A percentile compares a stretch with the other conserved stretches of the same genome.
Evolutionary conservation across 2,888 invertebrate species (phyloP).

Genomic region (Aphrophora alni): DNA sequence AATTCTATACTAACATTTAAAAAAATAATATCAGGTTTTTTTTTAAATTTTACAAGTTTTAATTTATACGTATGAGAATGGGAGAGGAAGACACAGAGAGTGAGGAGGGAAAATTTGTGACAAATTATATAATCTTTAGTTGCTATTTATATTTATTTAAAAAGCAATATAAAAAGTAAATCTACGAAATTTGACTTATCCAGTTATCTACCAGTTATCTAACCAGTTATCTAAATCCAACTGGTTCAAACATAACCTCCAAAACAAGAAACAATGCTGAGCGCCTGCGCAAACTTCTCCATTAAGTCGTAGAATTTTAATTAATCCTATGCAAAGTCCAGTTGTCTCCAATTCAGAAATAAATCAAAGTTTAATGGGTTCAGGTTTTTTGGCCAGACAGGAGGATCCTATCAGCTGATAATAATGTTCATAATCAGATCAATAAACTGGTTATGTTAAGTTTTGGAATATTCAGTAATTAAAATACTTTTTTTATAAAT

Average conservation of each 20-base stretch:
- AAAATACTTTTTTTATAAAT: background rate
- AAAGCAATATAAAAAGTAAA: too few species aligned
- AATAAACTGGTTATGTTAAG: conserved; percentile 36
- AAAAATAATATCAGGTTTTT: too few species aligned
- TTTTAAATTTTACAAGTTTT: too few species aligned
- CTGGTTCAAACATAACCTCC: background rate
- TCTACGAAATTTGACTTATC: too few species aligned
- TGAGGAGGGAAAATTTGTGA: too few species aligned
- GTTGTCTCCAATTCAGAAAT: background rate
- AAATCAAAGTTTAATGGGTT: conserved; percentile 5
- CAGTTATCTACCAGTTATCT: too few species aligned
- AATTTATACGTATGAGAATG: too few species aligned
- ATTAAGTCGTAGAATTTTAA: conserved; percentile 6
- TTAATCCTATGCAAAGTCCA: background rate
- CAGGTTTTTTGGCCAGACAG: background rate
- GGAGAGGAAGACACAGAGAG: too few species aligned
- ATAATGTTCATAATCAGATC: conserved; percentile 35
- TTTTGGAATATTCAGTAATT: background rate
- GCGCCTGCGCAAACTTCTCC: background rate
- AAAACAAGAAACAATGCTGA: background rate
- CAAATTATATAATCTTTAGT: too few species aligned
- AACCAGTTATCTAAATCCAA: too few species aligned
- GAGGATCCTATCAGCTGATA: background rate
- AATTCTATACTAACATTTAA: too few species aligned
- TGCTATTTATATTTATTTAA: too few species aligned